Conservation (phyloP, 2,888 invertebrate genomes). For the Tryphoninae sp. region DNA sequence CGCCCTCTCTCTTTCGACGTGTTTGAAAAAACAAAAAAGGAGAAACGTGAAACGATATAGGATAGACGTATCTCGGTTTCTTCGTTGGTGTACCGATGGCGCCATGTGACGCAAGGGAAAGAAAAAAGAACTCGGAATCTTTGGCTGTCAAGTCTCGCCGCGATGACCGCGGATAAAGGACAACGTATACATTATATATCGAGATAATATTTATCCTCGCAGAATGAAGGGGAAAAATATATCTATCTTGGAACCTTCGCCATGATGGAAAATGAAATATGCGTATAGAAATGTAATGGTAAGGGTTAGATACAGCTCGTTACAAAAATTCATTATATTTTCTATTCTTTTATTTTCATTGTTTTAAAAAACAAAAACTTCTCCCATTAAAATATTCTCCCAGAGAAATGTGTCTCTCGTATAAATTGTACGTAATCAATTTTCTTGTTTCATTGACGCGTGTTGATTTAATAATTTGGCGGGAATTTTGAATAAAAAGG, state of each 20-base stretch:
- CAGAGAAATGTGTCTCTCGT: too few relatives aligned
- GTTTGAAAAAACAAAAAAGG: not conserved
- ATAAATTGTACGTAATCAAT: not conserved
- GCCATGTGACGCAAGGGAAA: not conserved
- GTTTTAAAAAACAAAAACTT: too few relatives aligned
- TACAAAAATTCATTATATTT: not conserved
- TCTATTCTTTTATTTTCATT: not conserved
- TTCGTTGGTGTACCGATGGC: not conserved
- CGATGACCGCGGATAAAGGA: constrained; percentile 6
- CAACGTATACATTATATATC: constrained; percentile 9
- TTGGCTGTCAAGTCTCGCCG: not conserved
- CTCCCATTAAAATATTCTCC: too few relatives aligned
- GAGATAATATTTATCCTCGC: constrained; percentile 19
- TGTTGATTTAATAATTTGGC: not conserved
- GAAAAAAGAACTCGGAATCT: constrained; percentile 11
- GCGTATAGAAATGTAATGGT: not conserved
- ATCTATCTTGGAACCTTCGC: not conserved
- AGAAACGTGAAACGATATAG: constrained; percentile 2
- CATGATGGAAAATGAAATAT: not conserved
- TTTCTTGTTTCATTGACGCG: not conserved
- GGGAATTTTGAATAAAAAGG: not conserved
- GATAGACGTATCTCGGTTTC: not conserved
- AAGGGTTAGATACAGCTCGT: not conserved
- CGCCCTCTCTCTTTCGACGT: not conserved
- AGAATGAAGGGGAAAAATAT: constrained; percentile 8